Percentiles rank a stretch among this genome's conserved stretches.
These are phyloP conservation scores for Atta texana DNA, from an alignment of 1,140 invertebrate genomes.

Conservation along the genomic window DNA sequence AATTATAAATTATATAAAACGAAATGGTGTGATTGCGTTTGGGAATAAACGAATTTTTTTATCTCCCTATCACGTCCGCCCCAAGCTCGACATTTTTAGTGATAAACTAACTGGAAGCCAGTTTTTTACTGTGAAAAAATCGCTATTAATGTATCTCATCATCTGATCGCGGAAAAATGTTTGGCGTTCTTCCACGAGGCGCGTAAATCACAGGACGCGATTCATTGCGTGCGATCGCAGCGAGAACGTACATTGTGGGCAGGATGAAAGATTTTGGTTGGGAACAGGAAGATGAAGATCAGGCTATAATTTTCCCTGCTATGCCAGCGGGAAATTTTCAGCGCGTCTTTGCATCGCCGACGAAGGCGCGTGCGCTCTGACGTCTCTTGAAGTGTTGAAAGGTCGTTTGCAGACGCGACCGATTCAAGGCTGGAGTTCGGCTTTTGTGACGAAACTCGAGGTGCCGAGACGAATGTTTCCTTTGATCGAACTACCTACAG, in stretches of 20 bases:
- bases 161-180: conserved; percentile 40
- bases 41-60: neutral
- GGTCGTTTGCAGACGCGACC: conserved; percentile 64
- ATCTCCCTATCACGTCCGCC: neutral
- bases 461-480: conserved; percentile 54
- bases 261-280: conserved; percentile 15
- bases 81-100: neutral
- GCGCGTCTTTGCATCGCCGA: neutral
- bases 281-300: conserved; percentile 8
- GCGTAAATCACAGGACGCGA: conserved; percentile 46
- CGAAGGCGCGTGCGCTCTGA: conserved; percentile 64
- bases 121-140: conserved; percentile 38
- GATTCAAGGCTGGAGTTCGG: conserved; percentile 69
- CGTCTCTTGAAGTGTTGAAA: conserved; percentile 73
- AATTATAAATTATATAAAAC: conserved; percentile 32
- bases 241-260: conserved; percentile 42
- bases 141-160: conserved; percentile 42
- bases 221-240: conserved; percentile 24
- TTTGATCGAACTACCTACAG: conserved; percentile 60
- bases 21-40: conserved; percentile 46
- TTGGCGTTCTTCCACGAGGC: conserved; percentile 3
- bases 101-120: conserved; percentile 35
- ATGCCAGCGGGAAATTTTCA: conserved; percentile 24
- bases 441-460: conserved; percentile 67
- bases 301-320: conserved; percentile 19